Conservation (phyloP, 2,888 invertebrate genomes). For the Diarsia mendica region DNA sequence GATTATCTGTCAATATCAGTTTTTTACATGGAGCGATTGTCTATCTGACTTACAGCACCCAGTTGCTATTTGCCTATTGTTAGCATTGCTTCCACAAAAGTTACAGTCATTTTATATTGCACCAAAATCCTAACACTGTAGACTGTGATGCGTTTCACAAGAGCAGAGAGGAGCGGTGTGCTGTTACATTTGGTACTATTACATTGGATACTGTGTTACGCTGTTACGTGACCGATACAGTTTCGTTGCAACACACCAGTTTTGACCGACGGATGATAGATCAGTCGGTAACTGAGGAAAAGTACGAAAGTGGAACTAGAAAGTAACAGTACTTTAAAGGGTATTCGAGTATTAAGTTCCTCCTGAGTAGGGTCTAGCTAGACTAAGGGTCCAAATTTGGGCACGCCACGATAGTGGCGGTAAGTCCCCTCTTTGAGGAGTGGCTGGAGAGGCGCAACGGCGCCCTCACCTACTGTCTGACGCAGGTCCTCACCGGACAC, state of each 20-base stretch:
- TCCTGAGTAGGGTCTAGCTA: too few relatives aligned
- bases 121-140: neutral
- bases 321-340: neutral
- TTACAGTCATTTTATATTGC: neutral
- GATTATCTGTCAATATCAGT: neutral
- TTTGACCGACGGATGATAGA: conserved; percentile 25
- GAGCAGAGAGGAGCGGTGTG: conserved; percentile 34
- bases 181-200: conserved; percentile 46
- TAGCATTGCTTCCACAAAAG: neutral
- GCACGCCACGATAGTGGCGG: too few relatives aligned
- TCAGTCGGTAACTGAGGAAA: conserved; percentile 14
- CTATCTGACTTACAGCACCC: neutral
- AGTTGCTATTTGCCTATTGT: neutral
- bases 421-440: too few relatives aligned
- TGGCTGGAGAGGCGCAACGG: too few relatives aligned
- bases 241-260: conserved; percentile 44
- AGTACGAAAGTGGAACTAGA: conserved; percentile 27
- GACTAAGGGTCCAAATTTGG: too few relatives aligned
- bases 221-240: conserved; percentile 52
- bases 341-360: neutral
- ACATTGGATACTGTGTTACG: conserved; percentile 46
- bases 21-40: neutral
- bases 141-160: conserved; percentile 49
- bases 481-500: too few relatives aligned
- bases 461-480: too few relatives aligned